Evolutionary conservation across 2,113 vertebrate genomes (phyloP).

Genomic region (Girardinichthys multiradiatus): DNA sequence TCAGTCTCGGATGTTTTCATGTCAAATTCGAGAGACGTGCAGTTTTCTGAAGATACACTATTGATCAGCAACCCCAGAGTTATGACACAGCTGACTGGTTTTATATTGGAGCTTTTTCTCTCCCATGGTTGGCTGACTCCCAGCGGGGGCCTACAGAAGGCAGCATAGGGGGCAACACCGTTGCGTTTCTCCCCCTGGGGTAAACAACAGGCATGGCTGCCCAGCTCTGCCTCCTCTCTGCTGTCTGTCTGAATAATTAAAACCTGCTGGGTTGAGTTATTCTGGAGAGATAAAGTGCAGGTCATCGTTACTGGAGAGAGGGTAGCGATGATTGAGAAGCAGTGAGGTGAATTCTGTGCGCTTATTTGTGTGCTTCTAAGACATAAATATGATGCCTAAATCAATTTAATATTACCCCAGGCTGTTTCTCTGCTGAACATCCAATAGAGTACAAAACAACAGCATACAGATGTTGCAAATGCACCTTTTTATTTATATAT

Average conservation of each 20-base stretch:
- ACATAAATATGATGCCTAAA: background rate
- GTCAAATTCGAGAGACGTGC: no score
- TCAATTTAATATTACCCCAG: no score
- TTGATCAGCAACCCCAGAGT: background rate
- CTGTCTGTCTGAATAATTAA: slow-evolving; percentile 77
- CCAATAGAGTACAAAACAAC: no score
- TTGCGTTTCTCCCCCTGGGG: background rate
- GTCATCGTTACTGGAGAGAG: slow-evolving; percentile 22
- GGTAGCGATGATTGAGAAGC: slow-evolving; percentile 7
- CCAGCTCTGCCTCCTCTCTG: slow-evolving; percentile 36
- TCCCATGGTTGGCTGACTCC: slow-evolving; percentile 3
- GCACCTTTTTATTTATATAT: no score
- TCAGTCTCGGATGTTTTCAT: no score
- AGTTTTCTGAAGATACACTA: background rate
- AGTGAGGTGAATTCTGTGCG: slow-evolving; percentile 2
- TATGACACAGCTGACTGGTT: background rate
- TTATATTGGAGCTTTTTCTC: background rate
- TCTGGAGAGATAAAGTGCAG: slow-evolving; percentile 46
- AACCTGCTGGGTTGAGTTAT: slow-evolving; percentile 62
- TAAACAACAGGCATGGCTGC: slow-evolving; percentile 50
- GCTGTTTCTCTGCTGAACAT: no score
- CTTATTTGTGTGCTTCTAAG: background rate
- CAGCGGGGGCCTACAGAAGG: slow-evolving; percentile 27
- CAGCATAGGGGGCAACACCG: background rate
- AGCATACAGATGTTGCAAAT: no score